Percentiles rank a stretch among this genome's conserved stretches.
Evolutionary conservation across 1,140 invertebrate genomes (phyloP).

Genomic region (Nixonia krombeini): DNA sequence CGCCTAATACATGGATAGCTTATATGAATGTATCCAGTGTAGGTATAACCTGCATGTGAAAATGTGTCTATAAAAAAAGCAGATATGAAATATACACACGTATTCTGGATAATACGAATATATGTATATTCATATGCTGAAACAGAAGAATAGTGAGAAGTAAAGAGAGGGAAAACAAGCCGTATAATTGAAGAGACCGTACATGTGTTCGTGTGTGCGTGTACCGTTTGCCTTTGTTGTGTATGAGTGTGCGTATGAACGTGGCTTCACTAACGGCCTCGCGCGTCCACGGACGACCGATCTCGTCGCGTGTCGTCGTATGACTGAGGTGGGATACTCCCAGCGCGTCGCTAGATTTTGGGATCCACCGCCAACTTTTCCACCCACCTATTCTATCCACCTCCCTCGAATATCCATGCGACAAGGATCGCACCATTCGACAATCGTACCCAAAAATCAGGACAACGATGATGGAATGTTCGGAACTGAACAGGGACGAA

Average conservation of each 20-base stretch:
- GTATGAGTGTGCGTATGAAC: conserved; percentile 9
- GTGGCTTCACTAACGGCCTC: conserved; percentile 23
- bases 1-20: conserved; percentile 10
- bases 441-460: not conserved
- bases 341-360: conserved; percentile 43
- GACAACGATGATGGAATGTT: not conserved
- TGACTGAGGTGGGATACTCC: conserved; percentile 38
- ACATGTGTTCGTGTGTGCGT: not conserved
- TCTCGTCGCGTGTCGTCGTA: conserved; percentile 46
- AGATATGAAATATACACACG: conserved; percentile 15
- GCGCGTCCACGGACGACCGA: conserved; percentile 38
- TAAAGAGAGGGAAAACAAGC: conserved; percentile 2
- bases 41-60: no score
- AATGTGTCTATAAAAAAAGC: not conserved
- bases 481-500: not conserved
- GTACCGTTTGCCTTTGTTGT: not conserved
- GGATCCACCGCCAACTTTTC: conserved; percentile 43
- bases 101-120: conserved; percentile 13
- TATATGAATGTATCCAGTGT: conserved; percentile 5
- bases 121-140: conserved; percentile 9
- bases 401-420: conserved; percentile 29
- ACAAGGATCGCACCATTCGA: conserved; percentile 13
- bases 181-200: not conserved
- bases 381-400: conserved; percentile 41
- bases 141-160: not conserved